phyloP scores from a whole-genome alignment of 2,113 vertebrate genomes.

The Gorilla gorilla region DNA sequence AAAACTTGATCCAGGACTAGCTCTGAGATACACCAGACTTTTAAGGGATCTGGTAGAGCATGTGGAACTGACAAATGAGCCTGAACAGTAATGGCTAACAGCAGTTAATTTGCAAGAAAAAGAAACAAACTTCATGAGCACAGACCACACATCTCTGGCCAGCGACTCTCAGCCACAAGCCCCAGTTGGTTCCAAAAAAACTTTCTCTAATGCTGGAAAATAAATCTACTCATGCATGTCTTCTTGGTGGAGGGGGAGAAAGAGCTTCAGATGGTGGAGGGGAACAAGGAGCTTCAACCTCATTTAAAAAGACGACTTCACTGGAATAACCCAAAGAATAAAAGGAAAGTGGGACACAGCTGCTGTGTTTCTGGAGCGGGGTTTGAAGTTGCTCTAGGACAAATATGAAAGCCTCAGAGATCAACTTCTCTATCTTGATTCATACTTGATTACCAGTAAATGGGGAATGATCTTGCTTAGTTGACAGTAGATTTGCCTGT shows the following conservation, averaged over 20 bases:
- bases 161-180: not conserved
- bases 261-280: not conserved
- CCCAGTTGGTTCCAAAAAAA: not conserved
- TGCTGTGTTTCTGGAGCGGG: not conserved
- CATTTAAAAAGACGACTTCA: not conserved
- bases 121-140: not conserved
- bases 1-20: not conserved
- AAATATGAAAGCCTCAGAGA: not conserved
- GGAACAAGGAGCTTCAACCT: not conserved
- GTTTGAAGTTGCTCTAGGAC: not conserved
- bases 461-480: conserved; percentile 51
- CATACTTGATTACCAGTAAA: conserved; percentile 9
- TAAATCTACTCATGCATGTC: not conserved
- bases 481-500: conserved; percentile 68
- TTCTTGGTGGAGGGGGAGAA: not conserved
- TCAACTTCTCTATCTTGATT: conserved; percentile 15
- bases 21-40: conserved; percentile 1
- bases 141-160: conserved; percentile 47
- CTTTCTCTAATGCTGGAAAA: conserved; percentile 3
- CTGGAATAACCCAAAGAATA: not conserved
- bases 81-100: not conserved
- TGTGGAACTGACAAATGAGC: conserved; percentile 26
- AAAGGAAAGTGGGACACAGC: not conserved
- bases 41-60: not conserved
- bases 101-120: conserved; percentile 37